phyloP scores from a whole-genome alignment of 2,113 vertebrate species.

The Acrocephalus arundinaceus region DNA sequence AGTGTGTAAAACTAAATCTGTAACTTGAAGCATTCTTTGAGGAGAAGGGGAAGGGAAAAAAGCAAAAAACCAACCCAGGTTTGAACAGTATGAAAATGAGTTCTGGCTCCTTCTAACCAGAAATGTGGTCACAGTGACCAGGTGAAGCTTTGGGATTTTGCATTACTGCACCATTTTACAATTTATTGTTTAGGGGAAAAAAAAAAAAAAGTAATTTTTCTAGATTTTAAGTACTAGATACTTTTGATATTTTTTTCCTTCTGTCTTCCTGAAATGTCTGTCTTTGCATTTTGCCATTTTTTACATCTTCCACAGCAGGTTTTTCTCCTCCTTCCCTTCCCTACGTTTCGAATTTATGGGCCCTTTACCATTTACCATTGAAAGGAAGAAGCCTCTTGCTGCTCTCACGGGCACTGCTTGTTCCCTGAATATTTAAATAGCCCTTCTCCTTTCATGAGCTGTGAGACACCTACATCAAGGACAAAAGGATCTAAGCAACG shows the following conservation, averaged over 20 bases:
- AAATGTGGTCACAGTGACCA: not conserved
- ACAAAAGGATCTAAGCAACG: slow-evolving; percentile 5
- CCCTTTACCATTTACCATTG: not conserved
- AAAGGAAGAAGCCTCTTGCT: not conserved
- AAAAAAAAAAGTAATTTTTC: not conserved
- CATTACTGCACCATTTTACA: not conserved
- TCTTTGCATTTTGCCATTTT: not conserved
- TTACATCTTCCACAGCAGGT: not conserved
- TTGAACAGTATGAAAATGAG: not conserved
- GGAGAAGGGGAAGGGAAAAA: not conserved
- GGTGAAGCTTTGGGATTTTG: not conserved
- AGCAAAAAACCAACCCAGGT: rapidly evolving
- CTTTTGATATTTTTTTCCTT: not conserved
- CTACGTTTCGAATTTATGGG: not conserved
- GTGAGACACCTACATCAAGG: slow-evolving; percentile 17
- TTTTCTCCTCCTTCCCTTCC: not conserved
- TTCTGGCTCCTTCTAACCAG: not conserved
- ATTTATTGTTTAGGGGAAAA: not conserved
- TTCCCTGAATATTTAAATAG: slow-evolving; percentile 34
- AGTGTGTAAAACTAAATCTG: not conserved
- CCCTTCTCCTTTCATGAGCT: not conserved
- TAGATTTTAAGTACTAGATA: not conserved
- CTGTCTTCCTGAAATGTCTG: not conserved
- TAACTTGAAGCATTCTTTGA: not conserved
- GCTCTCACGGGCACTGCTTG: not conserved